Percentiles rank a stretch among this genome's conserved stretches.
phyloP scores from a whole-genome alignment of 2,888 invertebrate species.

The Ptychoptera contaminata region DNA sequence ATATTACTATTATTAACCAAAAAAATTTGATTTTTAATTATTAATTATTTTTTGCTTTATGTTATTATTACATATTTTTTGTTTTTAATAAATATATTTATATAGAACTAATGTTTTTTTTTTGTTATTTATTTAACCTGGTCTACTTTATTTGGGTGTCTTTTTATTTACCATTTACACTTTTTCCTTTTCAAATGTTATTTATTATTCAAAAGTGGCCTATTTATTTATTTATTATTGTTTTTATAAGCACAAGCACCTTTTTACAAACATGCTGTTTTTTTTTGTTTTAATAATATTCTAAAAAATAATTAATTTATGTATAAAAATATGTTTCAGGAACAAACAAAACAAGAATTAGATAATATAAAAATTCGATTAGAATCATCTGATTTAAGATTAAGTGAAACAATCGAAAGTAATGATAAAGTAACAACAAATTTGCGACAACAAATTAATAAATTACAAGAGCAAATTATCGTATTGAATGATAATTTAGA shows the following conservation, averaged over 20 bases:
- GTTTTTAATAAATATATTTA: too few relatives aligned
- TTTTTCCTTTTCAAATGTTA: too few relatives aligned
- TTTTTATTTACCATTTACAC: too few relatives aligned
- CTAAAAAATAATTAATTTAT: too few relatives aligned
- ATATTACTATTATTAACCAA: too few relatives aligned
- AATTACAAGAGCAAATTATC: slow-evolving; percentile 21
- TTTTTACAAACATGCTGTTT: too few relatives aligned
- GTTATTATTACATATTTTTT: too few relatives aligned
- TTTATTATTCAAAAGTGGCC: slow-evolving; percentile 3
- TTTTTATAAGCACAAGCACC: too few relatives aligned
- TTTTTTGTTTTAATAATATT: too few relatives aligned
- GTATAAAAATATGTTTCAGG: slow-evolving; percentile 19
- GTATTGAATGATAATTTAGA: slow-evolving; percentile 20
- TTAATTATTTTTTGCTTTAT: too few relatives aligned
- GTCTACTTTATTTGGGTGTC: too few relatives aligned
- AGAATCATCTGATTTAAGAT: slow-evolving; percentile 24
- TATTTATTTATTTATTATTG: slow-evolving; percentile 5
- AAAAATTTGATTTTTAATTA: too few relatives aligned
- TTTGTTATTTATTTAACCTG: not conserved
- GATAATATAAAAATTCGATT: slow-evolving; percentile 23
- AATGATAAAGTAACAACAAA: slow-evolving; percentile 23
- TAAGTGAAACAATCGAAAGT: slow-evolving; percentile 25
- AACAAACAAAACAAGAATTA: slow-evolving; percentile 21
- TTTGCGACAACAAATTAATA: slow-evolving; percentile 19
- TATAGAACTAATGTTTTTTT: not conserved